These are phyloP conservation scores for Ceyx melanurus DNA, from an alignment of 2,113 vertebrate genomes.

Conservation along the genomic window DNA sequence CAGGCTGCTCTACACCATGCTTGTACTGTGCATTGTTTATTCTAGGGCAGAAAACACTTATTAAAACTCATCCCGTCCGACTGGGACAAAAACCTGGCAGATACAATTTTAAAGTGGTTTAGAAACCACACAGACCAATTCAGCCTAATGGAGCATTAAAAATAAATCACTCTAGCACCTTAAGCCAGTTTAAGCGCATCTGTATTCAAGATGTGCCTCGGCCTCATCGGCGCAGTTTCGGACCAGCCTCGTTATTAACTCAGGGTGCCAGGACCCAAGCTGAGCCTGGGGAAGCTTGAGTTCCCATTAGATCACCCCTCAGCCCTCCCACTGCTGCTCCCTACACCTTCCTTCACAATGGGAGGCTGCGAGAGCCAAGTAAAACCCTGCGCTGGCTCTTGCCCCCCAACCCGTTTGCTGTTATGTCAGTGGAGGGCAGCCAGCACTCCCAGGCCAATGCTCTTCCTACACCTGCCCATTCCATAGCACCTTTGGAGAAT, in stretches of 20 bases:
- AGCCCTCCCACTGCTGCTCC: background rate
- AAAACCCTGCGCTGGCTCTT: background rate
- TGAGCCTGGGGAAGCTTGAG: background rate
- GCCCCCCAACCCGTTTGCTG: background rate
- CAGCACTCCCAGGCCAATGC: background rate
- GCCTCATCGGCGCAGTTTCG: slow-evolving; percentile 27
- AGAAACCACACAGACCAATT: slow-evolving; percentile 60
- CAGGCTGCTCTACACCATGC: background rate
- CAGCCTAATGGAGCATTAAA: slow-evolving; percentile 62
- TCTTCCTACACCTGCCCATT: background rate
- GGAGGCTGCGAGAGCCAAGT: background rate
- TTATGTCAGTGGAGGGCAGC: background rate
- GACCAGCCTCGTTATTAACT: background rate
- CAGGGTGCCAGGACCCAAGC: background rate
- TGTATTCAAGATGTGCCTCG: slow-evolving; percentile 43
- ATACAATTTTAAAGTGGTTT: slow-evolving; percentile 46
- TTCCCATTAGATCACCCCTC: background rate
- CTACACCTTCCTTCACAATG: background rate
- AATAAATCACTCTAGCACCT: slow-evolving; percentile 61
- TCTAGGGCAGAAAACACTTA: background rate
- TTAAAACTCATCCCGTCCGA: background rate
- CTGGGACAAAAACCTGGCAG: slow-evolving; percentile 15
- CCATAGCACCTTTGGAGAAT: background rate
- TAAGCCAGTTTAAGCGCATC: slow-evolving; percentile 61
- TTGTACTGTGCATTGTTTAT: background rate